A percentile compares a stretch with the other conserved stretches of the same genome.
Evolutionary conservation across 2,797 vertebrate species (phyloP).

Genomic region (Phaenicophaeus curvirostris): DNA sequence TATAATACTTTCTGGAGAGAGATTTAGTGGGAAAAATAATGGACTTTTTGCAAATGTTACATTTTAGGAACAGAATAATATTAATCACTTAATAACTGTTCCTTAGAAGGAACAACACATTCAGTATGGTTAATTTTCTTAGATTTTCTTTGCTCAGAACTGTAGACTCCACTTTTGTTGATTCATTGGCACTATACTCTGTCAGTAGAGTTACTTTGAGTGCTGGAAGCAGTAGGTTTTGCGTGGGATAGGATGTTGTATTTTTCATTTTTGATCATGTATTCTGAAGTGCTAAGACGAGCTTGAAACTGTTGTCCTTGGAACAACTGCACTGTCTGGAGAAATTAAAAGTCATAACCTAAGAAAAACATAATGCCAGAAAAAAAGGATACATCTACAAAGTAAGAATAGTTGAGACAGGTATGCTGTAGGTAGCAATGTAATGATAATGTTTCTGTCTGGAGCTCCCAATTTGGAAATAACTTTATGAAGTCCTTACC

Average conservation of each 20-base stretch:
- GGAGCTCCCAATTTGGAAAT: not conserved
- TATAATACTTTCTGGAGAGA: not conserved
- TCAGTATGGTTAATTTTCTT: not conserved
- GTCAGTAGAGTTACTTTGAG: not conserved
- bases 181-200: not conserved
- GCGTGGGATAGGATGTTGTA: not conserved
- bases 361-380: not conserved
- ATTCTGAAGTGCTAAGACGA: not conserved
- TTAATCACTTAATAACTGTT: not conserved
- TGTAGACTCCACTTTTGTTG: not conserved
- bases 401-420: not conserved
- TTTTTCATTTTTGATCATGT: constrained; percentile 27
- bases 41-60: not conserved
- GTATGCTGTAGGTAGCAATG: not conserved
- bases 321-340: not conserved
- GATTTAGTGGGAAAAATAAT: not conserved
- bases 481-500: not conserved
- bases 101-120: not conserved
- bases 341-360: not conserved
- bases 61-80: not conserved
- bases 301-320: constrained; percentile 2
- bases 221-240: not conserved
- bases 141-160: not conserved
- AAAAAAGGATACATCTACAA: not conserved
- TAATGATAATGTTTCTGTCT: not conserved